These are phyloP conservation scores for Mesembrinibis cayennensis DNA, from an alignment of 2,113 vertebrate genomes.

Conservation along the genomic window DNA sequence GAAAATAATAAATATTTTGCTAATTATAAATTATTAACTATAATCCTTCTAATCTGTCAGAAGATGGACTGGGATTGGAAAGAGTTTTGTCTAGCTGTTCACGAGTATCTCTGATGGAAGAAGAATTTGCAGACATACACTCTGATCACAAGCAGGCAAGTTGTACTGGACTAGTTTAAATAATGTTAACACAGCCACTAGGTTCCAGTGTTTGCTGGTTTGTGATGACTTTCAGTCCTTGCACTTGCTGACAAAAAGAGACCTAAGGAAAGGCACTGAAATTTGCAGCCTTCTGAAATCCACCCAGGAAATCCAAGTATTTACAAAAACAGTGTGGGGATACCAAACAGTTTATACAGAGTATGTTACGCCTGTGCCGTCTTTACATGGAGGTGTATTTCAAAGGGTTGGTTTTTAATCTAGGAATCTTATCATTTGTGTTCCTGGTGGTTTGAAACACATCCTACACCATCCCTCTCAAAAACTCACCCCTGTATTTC, in stretches of 20 bases:
- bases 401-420: background rate
- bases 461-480: too few species aligned
- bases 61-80: background rate
- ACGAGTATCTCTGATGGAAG: background rate
- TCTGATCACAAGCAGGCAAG: background rate
- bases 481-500: background rate
- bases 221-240: background rate
- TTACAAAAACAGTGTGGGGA: background rate
- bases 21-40: background rate
- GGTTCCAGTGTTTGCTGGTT: background rate
- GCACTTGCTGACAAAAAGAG: background rate
- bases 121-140: background rate
- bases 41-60: background rate
- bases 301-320: background rate
- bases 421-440: background rate
- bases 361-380: background rate
- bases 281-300: background rate
- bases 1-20: background rate
- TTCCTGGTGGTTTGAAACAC: background rate
- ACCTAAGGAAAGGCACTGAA: background rate
- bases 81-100: background rate
- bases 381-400: background rate
- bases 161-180: background rate
- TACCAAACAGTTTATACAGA: background rate
- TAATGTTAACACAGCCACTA: background rate